Percentiles rank a stretch among this genome's conserved stretches.
These are phyloP conservation scores for Notiomystis cincta DNA, from an alignment of 2,113 vertebrate genomes.

Conservation along the genomic window DNA sequence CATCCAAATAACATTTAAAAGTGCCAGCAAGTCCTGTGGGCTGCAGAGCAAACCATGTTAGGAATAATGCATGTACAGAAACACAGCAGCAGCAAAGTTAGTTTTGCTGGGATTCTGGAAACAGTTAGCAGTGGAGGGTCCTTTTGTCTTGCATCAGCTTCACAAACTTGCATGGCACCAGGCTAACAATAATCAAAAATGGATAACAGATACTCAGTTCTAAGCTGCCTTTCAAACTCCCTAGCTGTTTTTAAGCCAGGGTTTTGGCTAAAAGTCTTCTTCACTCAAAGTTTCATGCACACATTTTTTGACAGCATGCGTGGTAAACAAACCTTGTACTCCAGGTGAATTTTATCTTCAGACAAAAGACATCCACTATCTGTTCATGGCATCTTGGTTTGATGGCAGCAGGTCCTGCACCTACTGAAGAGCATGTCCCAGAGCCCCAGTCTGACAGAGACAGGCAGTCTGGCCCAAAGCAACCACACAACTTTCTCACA, in stretches of 20 bases:
- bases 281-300: not conserved
- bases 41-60: not conserved
- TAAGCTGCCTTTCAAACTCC: not conserved
- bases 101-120: not conserved
- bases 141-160: not conserved
- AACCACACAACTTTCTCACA: not conserved
- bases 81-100: not conserved
- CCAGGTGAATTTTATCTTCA: not conserved
- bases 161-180: not conserved
- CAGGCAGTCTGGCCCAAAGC: not conserved
- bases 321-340: not conserved
- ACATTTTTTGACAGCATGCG: not conserved
- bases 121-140: not conserved
- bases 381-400: not conserved
- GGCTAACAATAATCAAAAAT: not conserved
- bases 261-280: not conserved
- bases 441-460: not conserved
- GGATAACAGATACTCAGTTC: not conserved
- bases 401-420: not conserved
- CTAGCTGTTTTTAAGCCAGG: not conserved
- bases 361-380: not conserved
- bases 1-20: not conserved
- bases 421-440: not conserved
- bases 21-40: not conserved
- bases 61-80: not conserved